These are phyloP conservation scores for Heliothis peltigera DNA, from an alignment of 2,888 invertebrate species.

Conservation along the genomic window DNA sequence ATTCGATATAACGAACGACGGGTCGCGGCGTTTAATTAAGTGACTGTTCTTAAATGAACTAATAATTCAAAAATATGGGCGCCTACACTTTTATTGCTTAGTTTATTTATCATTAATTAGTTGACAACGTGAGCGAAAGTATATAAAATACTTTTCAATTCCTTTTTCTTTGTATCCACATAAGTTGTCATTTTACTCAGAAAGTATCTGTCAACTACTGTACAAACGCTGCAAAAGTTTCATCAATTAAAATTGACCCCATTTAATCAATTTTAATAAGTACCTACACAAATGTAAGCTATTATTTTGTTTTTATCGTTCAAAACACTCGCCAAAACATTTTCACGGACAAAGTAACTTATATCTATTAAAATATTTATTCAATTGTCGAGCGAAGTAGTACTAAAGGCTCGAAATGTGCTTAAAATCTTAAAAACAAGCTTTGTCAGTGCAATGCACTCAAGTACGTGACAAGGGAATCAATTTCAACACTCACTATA, in stretches of 20 bases:
- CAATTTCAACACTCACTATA: constrained; percentile 30
- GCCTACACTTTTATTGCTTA: constrained; percentile 33
- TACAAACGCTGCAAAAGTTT: neutral
- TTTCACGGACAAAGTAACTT: neutral
- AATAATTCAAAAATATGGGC: constrained; percentile 44
- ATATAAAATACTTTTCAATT: neutral
- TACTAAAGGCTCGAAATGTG: neutral
- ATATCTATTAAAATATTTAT: neutral
- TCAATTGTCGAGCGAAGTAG: neutral
- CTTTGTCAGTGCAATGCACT: constrained; percentile 18
- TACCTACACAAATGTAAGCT: too few relatives aligned
- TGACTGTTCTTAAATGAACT: constrained; percentile 36
- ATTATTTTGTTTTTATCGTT: constrained; percentile 26
- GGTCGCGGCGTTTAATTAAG: constrained; percentile 45
- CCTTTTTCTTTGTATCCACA: too few relatives aligned
- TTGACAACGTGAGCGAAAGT: constrained; percentile 19
- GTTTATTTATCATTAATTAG: constrained; percentile 23
- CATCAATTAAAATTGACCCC: neutral
- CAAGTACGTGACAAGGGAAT: constrained; percentile 46
- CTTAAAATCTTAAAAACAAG: neutral
- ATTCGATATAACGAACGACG: constrained; percentile 52
- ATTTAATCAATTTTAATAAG: too few relatives aligned
- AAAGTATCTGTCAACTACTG: neutral
- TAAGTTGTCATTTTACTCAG: too few relatives aligned
- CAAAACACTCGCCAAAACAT: constrained; percentile 1